Evolutionary conservation across 2,797 vertebrate species (phyloP).

Genomic region (Hemitrygon akajei): DNA sequence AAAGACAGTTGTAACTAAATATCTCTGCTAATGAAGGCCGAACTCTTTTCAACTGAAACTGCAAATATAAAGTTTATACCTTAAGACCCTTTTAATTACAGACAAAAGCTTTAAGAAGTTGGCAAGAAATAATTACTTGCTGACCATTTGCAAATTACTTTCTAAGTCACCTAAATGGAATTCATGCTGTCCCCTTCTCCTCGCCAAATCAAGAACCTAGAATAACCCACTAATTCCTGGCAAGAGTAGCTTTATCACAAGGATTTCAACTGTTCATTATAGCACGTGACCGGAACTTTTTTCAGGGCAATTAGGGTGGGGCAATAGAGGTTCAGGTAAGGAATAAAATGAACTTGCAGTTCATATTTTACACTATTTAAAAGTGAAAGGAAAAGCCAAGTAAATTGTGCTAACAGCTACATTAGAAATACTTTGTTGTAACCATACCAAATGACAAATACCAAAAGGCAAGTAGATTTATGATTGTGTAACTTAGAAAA

Average conservation of each 20-base stretch:
- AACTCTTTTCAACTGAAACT: background rate
- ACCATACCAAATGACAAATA: background rate
- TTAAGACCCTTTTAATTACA: background rate
- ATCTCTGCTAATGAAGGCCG: background rate
- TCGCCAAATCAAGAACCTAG: no score
- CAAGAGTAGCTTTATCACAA: no score
- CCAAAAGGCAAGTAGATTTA: background rate
- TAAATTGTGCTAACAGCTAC: background rate
- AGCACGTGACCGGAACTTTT: no score
- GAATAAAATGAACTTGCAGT: background rate
- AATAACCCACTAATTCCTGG: no score
- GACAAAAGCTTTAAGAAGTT: background rate
- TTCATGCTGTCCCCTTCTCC: no score
- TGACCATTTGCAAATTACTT: no score
- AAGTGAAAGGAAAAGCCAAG: background rate
- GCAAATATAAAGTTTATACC: background rate
- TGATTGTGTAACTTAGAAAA: background rate
- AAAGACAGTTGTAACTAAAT: background rate
- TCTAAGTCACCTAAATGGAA: no score
- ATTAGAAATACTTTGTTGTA: background rate
- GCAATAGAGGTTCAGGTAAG: background rate
- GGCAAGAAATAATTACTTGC: background rate
- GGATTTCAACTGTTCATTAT: no score
- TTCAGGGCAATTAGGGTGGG: no score
- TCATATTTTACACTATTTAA: background rate